phyloP scores from a whole-genome alignment of 1,140 invertebrate species.

The Macrocentrus cingulum region DNA sequence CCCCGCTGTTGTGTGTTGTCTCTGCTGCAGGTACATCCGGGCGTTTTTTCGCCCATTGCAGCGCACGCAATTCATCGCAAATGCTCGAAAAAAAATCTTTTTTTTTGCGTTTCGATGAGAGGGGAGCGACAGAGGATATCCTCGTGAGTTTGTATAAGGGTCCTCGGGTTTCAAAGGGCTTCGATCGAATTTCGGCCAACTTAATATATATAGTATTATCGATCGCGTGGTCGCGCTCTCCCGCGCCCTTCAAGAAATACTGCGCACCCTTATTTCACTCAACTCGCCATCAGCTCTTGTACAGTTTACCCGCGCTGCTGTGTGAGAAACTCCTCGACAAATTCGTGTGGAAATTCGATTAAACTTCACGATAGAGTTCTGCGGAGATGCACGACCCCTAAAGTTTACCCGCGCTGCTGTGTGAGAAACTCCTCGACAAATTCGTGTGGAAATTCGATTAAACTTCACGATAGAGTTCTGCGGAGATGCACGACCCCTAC shows the following conservation, averaged over 20 bases:
- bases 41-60: too few species aligned
- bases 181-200: slow-evolving; percentile 24
- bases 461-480: slow-evolving; percentile 23
- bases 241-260: slow-evolving; percentile 1
- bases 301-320: neutral
- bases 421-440: neutral
- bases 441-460: slow-evolving; percentile 26
- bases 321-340: neutral
- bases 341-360: slow-evolving; percentile 25
- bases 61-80: neutral
- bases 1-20: neutral
- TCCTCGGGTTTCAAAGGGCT: slow-evolving; percentile 18
- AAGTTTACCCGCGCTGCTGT: neutral
- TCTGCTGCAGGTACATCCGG: neutral
- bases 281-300: too few species aligned
- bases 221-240: neutral
- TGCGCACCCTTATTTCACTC: neutral
- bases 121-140: too few species aligned
- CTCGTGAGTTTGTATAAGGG: too few species aligned
- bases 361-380: slow-evolving; percentile 24
- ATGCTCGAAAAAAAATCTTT: too few species aligned
- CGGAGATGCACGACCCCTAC: neutral
- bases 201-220: too few species aligned
- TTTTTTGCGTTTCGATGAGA: too few species aligned
- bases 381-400: neutral